phyloP scores from a whole-genome alignment of 2,888 invertebrate genomes.

The Argynnis bischoffii region DNA sequence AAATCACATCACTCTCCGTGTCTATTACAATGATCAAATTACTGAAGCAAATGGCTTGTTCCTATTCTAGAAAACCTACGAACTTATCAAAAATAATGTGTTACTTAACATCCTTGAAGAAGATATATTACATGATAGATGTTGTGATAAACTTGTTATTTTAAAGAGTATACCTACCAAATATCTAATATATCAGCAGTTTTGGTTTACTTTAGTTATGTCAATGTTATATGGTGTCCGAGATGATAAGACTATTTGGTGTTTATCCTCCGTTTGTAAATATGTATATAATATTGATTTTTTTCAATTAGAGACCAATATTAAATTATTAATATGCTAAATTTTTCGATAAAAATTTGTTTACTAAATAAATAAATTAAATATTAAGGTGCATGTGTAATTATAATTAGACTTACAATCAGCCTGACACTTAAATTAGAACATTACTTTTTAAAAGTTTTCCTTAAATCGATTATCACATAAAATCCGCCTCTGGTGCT shows the following conservation, averaged over 20 bases:
- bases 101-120: no score
- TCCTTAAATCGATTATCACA: not conserved
- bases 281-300: not conserved
- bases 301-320: not conserved
- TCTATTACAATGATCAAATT: conserved; percentile 32
- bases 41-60: conserved; percentile 7
- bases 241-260: not conserved
- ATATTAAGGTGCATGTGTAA: no score
- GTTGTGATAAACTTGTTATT: not conserved
- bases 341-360: not conserved
- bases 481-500: not conserved
- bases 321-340: not conserved
- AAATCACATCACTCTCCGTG: conserved; percentile 59
- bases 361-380: not conserved
- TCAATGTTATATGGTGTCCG: not conserved
- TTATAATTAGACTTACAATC: no score
- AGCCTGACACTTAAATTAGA: no score
- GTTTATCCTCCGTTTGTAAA: conserved; percentile 2
- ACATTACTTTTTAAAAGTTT: no score
- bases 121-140: no score
- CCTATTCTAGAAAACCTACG: not conserved
- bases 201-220: not conserved
- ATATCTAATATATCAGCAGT: not conserved
- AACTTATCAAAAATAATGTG: no score
- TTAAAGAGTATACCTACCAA: not conserved